These are phyloP conservation scores for Electrophaes corylata DNA, from an alignment of 2,888 invertebrate species.

Conservation along the genomic window DNA sequence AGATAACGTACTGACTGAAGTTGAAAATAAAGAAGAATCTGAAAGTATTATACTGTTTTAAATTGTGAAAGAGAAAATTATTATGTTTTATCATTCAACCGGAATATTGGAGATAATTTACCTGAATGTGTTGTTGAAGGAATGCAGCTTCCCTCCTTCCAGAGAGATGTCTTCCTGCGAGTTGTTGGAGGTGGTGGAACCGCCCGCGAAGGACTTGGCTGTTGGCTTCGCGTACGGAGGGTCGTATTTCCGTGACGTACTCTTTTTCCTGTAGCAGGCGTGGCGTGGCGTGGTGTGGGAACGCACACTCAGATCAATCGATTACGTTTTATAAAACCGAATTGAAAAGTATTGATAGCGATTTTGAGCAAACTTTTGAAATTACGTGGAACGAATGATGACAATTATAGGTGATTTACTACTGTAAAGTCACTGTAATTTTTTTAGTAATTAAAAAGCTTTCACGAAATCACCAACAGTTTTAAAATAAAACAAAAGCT, in stretches of 20 bases:
- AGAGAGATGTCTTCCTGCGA: conserved; percentile 91
- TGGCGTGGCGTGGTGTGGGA: conserved; percentile 77
- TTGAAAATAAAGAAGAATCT: conserved; percentile 26
- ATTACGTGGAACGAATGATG: conserved; percentile 40
- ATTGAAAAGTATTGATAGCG: conserved; percentile 60
- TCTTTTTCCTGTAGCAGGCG: conserved; percentile 91
- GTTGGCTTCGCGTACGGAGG: conserved; percentile 93
- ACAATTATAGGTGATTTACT: conserved; percentile 11
- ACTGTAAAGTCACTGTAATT: conserved; percentile 12
- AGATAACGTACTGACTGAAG: conserved; percentile 25
- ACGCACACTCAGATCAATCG: conserved; percentile 84
- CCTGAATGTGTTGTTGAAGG: conserved; percentile 92
- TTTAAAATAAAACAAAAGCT: background rate
- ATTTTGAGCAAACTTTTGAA: conserved; percentile 44
- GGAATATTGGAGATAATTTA: conserved; percentile 57
- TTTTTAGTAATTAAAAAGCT: background rate
- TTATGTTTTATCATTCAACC: background rate
- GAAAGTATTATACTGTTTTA: conserved; percentile 23
- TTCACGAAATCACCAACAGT: background rate
- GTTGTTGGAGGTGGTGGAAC: conserved; percentile 87
- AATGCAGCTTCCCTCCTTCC: conserved; percentile 92
- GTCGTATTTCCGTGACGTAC: conserved; percentile 94
- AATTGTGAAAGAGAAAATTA: conserved; percentile 14
- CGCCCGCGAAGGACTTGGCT: conserved; percentile 88
- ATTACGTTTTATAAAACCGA: conserved; percentile 75